Evolutionary conservation across 2,888 invertebrate species (phyloP).

Genomic region (Petrolisthes manimaculis): DNA sequence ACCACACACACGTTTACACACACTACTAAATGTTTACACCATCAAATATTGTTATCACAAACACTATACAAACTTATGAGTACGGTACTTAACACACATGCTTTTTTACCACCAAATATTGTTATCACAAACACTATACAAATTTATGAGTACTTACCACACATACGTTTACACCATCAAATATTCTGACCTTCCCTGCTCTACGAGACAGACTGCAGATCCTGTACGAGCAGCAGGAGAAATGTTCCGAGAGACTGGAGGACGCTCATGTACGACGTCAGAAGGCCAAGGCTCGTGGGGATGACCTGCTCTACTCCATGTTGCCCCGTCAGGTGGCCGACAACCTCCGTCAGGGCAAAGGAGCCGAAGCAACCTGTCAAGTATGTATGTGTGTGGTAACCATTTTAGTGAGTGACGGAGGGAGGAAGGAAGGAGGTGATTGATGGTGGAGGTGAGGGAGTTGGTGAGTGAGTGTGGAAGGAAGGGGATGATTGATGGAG

Average conservation of each 20-base stretch:
- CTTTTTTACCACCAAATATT: too few species aligned
- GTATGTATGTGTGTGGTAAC: conserved; percentile 70
- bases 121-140: too few species aligned
- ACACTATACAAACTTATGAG: too few species aligned
- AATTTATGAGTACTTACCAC: too few species aligned
- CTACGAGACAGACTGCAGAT: conserved; percentile 76
- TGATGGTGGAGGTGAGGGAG: neutral
- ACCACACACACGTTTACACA: too few species aligned
- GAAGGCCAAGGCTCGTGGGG: conserved; percentile 87
- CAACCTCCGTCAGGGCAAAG: conserved; percentile 81
- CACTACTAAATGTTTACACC: too few species aligned
- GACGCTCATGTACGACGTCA: conserved; percentile 83
- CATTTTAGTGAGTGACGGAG: neutral
- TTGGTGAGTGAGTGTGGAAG: neutral
- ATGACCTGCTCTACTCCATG: conserved; percentile 91
- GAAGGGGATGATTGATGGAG: neutral
- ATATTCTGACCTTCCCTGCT: neutral
- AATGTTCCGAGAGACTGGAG: conserved; percentile 82
- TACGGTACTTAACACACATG: too few species aligned
- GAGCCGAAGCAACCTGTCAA: conserved; percentile 84
- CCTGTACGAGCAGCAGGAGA: conserved; percentile 86
- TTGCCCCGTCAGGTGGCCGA: conserved; percentile 89
- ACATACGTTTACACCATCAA: neutral
- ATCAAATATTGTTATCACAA: too few species aligned
- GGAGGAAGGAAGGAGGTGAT: neutral